Percentiles rank a stretch among this genome's conserved stretches.
These are phyloP conservation scores for Telmatherina bonti DNA, from an alignment of 2,797 vertebrate species.

Conservation along the genomic window DNA sequence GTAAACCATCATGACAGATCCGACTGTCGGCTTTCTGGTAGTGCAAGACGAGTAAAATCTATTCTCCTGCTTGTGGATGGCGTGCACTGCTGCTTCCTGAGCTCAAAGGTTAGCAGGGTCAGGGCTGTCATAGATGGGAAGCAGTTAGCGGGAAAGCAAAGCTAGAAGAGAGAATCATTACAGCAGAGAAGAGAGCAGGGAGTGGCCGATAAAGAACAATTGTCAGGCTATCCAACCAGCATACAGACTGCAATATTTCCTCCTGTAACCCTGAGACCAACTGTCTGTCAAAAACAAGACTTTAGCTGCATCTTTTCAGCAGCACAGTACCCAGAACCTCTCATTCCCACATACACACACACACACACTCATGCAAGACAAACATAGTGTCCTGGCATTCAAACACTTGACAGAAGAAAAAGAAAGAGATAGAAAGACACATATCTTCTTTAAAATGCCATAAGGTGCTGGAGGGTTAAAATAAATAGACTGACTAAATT, in stretches of 20 bases:
- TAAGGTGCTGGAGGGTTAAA: conserved; percentile 60
- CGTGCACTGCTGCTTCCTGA: conserved; percentile 8
- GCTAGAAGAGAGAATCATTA: conserved; percentile 51
- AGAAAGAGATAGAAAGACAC: conserved; percentile 32
- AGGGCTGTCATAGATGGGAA: conserved; percentile 51
- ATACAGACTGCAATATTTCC: conserved; percentile 43
- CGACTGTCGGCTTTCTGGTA: background rate
- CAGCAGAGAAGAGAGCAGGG: conserved; percentile 22
- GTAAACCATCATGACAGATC: background rate
- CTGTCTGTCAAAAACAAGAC: conserved; percentile 49
- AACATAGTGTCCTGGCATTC: conserved; percentile 46
- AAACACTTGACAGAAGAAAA: conserved; percentile 40
- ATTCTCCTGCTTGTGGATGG: conserved; percentile 1
- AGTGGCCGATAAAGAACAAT: conserved; percentile 25
- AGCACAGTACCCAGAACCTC: conserved; percentile 15
- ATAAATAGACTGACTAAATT: conserved; percentile 49
- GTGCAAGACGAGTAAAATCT: conserved; percentile 17
- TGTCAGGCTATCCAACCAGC: conserved; percentile 30
- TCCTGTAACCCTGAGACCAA: conserved; percentile 48
- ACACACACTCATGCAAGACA: conserved; percentile 37
- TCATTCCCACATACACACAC: conserved; percentile 20
- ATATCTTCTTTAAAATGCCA: conserved; percentile 57
- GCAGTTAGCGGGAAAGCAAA: conserved; percentile 44
- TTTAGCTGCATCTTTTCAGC: conserved; percentile 35
- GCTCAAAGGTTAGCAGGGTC: conserved; percentile 33